A percentile compares a stretch with the other conserved stretches of the same genome.
phyloP scores from a whole-genome alignment of 2,888 invertebrate genomes.

The Nycteola revayana region DNA sequence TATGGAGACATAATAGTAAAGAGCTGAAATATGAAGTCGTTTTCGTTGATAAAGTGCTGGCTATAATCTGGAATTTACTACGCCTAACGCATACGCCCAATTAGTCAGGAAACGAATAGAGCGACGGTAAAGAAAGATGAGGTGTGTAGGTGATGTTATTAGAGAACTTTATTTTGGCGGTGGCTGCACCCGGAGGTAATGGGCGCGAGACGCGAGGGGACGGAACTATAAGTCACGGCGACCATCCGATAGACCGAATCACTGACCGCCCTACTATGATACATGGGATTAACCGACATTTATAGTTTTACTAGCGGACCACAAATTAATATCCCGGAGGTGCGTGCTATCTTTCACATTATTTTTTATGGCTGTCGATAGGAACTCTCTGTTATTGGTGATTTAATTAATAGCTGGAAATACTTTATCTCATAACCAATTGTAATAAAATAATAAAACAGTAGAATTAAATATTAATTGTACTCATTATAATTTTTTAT shows the following conservation, averaged over 20 bases:
- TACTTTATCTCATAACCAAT: too few relatives aligned
- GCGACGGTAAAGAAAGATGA: slow-evolving; percentile 57
- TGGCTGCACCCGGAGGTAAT: slow-evolving; percentile 51
- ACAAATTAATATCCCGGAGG: slow-evolving; percentile 74
- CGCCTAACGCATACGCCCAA: slow-evolving; percentile 79
- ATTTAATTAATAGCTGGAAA: slow-evolving; percentile 8
- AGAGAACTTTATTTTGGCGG: slow-evolving; percentile 30
- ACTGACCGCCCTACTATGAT: slow-evolving; percentile 78
- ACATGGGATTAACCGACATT: slow-evolving; percentile 74
- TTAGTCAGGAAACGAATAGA: slow-evolving; percentile 81
- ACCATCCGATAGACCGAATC: slow-evolving; percentile 73
- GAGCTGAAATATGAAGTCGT: slow-evolving; percentile 2
- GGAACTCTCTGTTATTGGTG: slow-evolving; percentile 8
- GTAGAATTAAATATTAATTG: too few relatives aligned
- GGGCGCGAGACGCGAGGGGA: slow-evolving; percentile 61
- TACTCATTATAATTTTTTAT: too few relatives aligned
- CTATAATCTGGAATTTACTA: slow-evolving; percentile 48
- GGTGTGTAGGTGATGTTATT: slow-evolving; percentile 57
- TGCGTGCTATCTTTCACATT: slow-evolving; percentile 51
- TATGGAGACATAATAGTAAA: slow-evolving; percentile 7
- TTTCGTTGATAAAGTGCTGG: slow-evolving; percentile 39
- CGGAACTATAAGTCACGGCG: slow-evolving; percentile 70
- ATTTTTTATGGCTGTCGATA: slow-evolving; percentile 52
- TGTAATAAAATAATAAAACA: too few relatives aligned
- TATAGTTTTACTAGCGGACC: slow-evolving; percentile 70